Conservation (phyloP, 35 echinoderm and acorn worm genomes). For the Lytechinus variegatus region DNA sequence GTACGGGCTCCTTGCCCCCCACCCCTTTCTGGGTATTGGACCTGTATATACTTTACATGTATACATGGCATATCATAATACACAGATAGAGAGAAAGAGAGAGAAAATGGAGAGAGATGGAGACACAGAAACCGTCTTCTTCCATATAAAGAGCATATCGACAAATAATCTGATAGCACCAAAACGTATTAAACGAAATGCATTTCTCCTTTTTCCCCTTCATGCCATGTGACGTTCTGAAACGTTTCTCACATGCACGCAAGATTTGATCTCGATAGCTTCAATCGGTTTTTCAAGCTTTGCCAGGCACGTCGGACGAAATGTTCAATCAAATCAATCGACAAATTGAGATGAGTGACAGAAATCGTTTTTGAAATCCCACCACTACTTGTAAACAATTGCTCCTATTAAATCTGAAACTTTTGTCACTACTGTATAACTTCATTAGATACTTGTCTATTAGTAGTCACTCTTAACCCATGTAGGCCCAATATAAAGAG, state of each 20-base stretch:
- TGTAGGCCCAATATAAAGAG: too few species aligned
- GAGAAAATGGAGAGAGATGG: too few species aligned
- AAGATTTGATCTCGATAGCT: neutral
- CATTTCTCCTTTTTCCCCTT: neutral
- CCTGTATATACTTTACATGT: too few species aligned
- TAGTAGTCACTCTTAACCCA: too few species aligned
- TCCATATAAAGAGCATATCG: too few species aligned
- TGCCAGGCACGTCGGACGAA: neutral
- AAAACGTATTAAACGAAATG: neutral
- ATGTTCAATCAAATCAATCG: neutral
- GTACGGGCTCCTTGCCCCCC: too few species aligned
- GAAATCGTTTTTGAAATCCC: neutral
- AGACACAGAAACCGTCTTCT: too few species aligned
- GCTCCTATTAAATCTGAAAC: neutral
- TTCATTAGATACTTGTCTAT: too few species aligned
- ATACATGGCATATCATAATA: too few species aligned
- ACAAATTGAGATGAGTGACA: neutral
- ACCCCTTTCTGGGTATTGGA: too few species aligned
- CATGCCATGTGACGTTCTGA: neutral
- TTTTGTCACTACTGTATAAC: neutral
- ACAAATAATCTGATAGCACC: too few species aligned
- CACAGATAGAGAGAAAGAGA: too few species aligned
- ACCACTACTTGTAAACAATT: neutral
- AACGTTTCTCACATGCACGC: neutral
- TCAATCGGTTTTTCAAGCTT: neutral